A percentile compares a stretch with the other conserved stretches of the same genome.
Conservation (phyloP, 2,797 vertebrate species). For the Pogoniulus pusillus region DNA sequence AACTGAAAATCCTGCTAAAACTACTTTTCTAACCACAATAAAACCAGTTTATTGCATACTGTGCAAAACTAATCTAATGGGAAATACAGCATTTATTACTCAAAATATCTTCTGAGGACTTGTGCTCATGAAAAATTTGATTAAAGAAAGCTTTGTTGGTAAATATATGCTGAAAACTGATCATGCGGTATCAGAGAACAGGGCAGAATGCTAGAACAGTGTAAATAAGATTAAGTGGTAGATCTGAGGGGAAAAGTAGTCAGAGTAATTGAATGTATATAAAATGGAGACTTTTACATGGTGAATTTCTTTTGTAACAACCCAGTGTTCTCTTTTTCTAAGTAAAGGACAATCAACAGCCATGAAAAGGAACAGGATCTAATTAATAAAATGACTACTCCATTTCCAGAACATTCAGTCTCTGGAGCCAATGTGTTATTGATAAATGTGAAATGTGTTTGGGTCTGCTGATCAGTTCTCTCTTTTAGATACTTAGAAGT, state of each 20-base stretch:
- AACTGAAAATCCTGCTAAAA: slow-evolving; percentile 7
- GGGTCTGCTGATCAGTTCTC: slow-evolving; percentile 29
- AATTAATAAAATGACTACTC: slow-evolving; percentile 52
- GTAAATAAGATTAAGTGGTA: slow-evolving; percentile 28
- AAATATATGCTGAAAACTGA: slow-evolving; percentile 9
- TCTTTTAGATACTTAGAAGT: slow-evolving; percentile 42
- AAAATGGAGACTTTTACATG: slow-evolving; percentile 5
- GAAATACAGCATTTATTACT: slow-evolving; percentile 8
- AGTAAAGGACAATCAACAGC: slow-evolving; percentile 29
- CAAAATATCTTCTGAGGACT: not conserved
- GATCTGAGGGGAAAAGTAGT: not conserved
- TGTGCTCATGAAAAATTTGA: not conserved
- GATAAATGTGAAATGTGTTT: slow-evolving; percentile 50
- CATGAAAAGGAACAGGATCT: slow-evolving; percentile 33
- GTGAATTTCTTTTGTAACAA: slow-evolving; percentile 4
- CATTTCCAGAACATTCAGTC: slow-evolving; percentile 16
- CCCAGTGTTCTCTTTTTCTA: not conserved
- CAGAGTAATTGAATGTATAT: slow-evolving; percentile 3
- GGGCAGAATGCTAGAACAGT: not conserved
- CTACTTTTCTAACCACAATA: not conserved
- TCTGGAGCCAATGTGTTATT: slow-evolving; percentile 36
- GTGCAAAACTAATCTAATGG: slow-evolving; percentile 3
- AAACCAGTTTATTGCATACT: not conserved
- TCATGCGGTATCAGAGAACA: not conserved
- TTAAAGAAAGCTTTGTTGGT: slow-evolving; percentile 5